Evolutionary conservation across 2,797 vertebrate genomes (phyloP), one percentile per base, ranked within the genome.

Genomic region (Novumbra hubbsi): DNA sequence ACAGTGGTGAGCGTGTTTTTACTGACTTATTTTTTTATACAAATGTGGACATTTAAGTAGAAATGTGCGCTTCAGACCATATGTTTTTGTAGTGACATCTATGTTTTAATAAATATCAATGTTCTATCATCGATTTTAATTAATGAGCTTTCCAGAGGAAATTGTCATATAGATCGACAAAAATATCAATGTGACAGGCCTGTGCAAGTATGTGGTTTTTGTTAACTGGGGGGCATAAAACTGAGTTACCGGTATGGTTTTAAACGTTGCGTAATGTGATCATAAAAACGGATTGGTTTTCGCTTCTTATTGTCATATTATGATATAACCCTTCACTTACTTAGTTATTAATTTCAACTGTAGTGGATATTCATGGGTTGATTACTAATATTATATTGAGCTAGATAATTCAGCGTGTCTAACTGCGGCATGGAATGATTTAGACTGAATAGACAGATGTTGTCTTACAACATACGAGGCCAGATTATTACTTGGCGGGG

Each of bases 1-100:
- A 93, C 93, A 38, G 94, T 95, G 89, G 94, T 95, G 79, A 92
- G 94, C 91, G 72, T 41, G 48, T 71, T 15, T 64, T 30, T 19
- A 52, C 24, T 60, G 12, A 63, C 15, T 5, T 30, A 14, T 6
- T 28, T 30, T 16, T 28, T 30, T 16, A 28, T 8, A 32, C 15
- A 2, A 32, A 32, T 65, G 30, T 65, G 28, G 15, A n/a, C 14
- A 65, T 65, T 32, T 19, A 9, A 65, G 27, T 65, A 16, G 6
- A 30, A 16, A 6, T 27, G 16, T 16, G 45, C 16, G 4, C 5
- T 50, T 68, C 16, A 57, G 34, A 16, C 41, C 0, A 6, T 45
- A 38, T 57, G 34, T 45, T 1, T 11, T 45, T 14, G 2, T 45
- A 1, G 41, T 11, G 2, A 38, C 34, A 38, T 49, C 28, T 4